Evolutionary conservation across 2,113 vertebrate genomes (phyloP), one percentile per base, ranked within the genome.

Genomic region (Oxyura jamaicensis): DNA sequence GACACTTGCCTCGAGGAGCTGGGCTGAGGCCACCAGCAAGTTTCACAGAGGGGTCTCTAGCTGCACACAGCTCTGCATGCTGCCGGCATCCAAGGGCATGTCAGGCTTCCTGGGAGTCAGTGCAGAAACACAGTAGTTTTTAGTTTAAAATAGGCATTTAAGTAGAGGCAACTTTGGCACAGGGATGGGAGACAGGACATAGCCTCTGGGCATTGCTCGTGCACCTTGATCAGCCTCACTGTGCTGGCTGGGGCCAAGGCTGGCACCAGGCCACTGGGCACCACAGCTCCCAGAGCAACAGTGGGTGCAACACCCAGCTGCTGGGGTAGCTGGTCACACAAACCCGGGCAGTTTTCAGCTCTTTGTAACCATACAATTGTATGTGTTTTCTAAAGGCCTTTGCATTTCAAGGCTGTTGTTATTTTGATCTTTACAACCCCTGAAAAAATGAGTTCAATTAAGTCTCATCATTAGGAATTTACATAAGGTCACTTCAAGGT

Each of bases 401-500:
- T 72, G 80, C 95, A 96, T 91, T 94, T 94, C 93, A 88, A 94
- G 83, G 83, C 66, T 84, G 41, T 36, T 88, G 65, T 76, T 92
- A 97, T 94, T 96, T 92, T 89, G 95, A 93, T 95, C 88, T 96
- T 93, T 90, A 88, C 69, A 79, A 75, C 44, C 77, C 71, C 31
- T 86, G 86, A 94, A 91, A 65, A 96, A 93, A 84, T 44, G 35
- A 91, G 60, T 78, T 80, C 91, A 83, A 39, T 93, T 88, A 94
- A 83, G 76, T 62, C 73, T 81, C 86, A 91, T 95, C 90, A 60
- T 93, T 79, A 93, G 80, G 86, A 94, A 96, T 97, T 96, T 94
- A 63, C 92, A 95, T 95, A 93, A 96, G 93, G 95, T 96, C 96
- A 96, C 92, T 88, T 81, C 53, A 75, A 96, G 96, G 83, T 92